A percentile compares a stretch with the other conserved stretches of the same genome.
Conservation (phyloP, 2,888 invertebrate species). For the Mythimna vitellina region DNA sequence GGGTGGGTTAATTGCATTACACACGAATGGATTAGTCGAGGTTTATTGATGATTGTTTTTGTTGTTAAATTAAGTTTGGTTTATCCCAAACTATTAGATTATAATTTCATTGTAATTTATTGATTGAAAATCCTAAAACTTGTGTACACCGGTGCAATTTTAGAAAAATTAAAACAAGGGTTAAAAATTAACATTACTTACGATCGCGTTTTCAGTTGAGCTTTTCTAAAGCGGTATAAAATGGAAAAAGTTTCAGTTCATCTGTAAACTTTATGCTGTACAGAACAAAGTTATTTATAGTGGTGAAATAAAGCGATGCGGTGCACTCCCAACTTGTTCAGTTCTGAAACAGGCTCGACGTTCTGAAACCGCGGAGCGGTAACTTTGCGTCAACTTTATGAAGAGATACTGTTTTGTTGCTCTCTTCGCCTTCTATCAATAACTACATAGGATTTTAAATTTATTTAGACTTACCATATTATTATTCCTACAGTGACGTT, state of each 20-base stretch:
- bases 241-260: conserved; percentile 65
- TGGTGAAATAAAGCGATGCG: conserved; percentile 76
- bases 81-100: conserved; percentile 50
- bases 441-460: conserved; percentile 20
- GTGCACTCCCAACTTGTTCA: conserved; percentile 80
- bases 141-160: neutral
- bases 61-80: conserved; percentile 68
- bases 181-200: conserved; percentile 14
- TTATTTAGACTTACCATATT: neutral
- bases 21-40: conserved; percentile 80
- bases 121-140: conserved; percentile 12
- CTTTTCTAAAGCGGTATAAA: conserved; percentile 50
- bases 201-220: conserved; percentile 31
- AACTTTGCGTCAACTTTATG: conserved; percentile 84
- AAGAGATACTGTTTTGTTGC: conserved; percentile 69
- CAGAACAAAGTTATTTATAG: conserved; percentile 85
- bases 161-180: conserved; percentile 6
- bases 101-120: conserved; percentile 28
- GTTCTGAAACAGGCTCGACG: conserved; percentile 74
- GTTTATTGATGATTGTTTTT: conserved; percentile 76
- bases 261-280: conserved; percentile 78
- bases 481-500: neutral
- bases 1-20: conserved; percentile 81
- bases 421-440: conserved; percentile 47
- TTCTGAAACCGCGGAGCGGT: conserved; percentile 79